Percentiles rank a stretch among this genome's conserved stretches.
Conservation (phyloP, 1,140 invertebrate genomes). For the Amyelois transitella region DNA sequence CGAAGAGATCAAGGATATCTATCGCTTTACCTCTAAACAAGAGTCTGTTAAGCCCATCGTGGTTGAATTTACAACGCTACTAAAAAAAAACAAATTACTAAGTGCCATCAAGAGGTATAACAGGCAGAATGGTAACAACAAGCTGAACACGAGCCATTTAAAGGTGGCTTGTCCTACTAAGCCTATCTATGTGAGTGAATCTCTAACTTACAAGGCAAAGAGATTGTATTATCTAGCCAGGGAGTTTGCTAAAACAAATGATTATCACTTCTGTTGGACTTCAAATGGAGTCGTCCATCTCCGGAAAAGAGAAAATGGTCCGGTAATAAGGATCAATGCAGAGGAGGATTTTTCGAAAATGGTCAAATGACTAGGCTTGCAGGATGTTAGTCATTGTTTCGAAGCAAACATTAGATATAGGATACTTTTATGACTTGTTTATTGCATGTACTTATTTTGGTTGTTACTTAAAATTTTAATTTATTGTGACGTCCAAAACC, state of each 20-base stretch:
- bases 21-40: background rate
- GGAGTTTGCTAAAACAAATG: conserved; percentile 1
- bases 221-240: conserved; percentile 1
- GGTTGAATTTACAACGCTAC: background rate
- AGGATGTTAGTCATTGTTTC: no score
- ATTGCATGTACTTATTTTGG: no score
- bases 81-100: conserved; percentile 2
- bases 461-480: no score
- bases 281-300: conserved; percentile 1
- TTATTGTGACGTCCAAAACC: no score
- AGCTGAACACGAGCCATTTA: conserved; percentile 2
- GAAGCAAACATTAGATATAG: no score
- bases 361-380: no score
- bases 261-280: conserved; percentile 4
- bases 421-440: no score
- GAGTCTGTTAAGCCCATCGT: conserved; percentile 1
- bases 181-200: conserved; percentile 2
- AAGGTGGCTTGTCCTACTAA: background rate
- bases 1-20: conserved; percentile 4
- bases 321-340: background rate
- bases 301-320: no score
- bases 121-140: conserved; percentile 1
- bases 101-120: background rate
- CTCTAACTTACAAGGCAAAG: background rate
- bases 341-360: no score